Evolutionary conservation across 2,888 invertebrate species (phyloP).

Genomic region (Spicauda simplicius): DNA sequence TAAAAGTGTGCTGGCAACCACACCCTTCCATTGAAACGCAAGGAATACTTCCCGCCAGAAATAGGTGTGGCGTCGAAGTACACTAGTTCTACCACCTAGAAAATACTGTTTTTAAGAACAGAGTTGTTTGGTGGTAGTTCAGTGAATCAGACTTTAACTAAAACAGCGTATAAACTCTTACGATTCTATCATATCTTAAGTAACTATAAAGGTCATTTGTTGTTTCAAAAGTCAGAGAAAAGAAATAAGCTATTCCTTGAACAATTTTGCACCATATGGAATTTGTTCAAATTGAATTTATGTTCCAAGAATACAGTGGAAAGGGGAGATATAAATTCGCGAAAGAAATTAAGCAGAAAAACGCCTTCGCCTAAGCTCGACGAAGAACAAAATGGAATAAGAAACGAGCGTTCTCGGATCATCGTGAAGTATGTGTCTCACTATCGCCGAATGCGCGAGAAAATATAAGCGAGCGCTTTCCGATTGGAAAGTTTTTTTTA

Average conservation of each 20-base stretch:
- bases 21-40: no score
- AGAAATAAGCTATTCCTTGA: constrained; percentile 30
- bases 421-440: constrained; percentile 42
- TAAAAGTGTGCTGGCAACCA: no score
- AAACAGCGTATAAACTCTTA: no score
- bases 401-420: constrained; percentile 45
- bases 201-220: background rate
- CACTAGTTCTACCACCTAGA: no score
- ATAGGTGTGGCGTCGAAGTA: no score
- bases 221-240: background rate
- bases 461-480: no score
- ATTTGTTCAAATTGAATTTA: constrained; percentile 37
- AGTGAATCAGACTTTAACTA: no score
- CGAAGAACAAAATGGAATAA: constrained; percentile 49
- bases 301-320: constrained; percentile 40
- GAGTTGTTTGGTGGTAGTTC: no score
- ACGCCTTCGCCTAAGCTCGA: constrained; percentile 46
- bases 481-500: no score
- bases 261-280: constrained; percentile 26
- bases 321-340: constrained; percentile 43
- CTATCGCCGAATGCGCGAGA: background rate
- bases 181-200: background rate
- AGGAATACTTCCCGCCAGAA: no score
- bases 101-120: no score
- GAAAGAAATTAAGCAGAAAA: constrained; percentile 49